Conservation (phyloP, 2,888 invertebrate genomes). For the Synergus itoensis region DNA sequence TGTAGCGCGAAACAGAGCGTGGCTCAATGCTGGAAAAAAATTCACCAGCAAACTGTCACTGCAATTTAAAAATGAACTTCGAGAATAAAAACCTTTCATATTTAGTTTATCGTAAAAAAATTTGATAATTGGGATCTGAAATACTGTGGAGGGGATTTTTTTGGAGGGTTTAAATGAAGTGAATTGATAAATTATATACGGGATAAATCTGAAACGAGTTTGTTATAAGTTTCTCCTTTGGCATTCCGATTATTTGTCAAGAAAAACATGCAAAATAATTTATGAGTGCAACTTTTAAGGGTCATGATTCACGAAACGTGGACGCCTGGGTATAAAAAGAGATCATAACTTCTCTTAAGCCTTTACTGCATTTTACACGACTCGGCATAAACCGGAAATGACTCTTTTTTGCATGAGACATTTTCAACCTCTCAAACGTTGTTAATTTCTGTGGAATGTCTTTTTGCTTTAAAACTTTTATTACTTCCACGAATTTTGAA, state of each 20-base stretch:
- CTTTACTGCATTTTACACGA: constrained; percentile 20
- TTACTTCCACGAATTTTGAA: neutral
- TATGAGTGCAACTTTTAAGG: constrained; percentile 3
- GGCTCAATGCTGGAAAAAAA: constrained; percentile 6
- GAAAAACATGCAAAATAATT: neutral
- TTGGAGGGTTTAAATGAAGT: neutral
- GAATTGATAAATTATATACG: neutral
- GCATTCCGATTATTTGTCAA: constrained; percentile 2
- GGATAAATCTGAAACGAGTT: neutral
- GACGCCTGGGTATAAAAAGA: constrained; percentile 16
- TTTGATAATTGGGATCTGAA: too few relatives aligned
- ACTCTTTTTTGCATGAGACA: constrained; percentile 19
- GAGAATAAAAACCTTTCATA: neutral
- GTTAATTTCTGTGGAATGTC: neutral
- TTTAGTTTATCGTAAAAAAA: neutral
- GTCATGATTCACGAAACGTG: constrained; percentile 21
- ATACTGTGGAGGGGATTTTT: too few relatives aligned
- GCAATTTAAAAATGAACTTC: neutral
- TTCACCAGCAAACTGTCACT: neutral
- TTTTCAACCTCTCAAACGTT: neutral
- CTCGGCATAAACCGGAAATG: constrained; percentile 16
- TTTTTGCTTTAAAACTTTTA: neutral
- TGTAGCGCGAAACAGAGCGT: constrained; percentile 63
- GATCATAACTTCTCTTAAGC: constrained; percentile 14
- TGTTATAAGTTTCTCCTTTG: neutral